Conservation (phyloP, 2,113 vertebrate genomes). For the Illadopsis cleaveri region DNA sequence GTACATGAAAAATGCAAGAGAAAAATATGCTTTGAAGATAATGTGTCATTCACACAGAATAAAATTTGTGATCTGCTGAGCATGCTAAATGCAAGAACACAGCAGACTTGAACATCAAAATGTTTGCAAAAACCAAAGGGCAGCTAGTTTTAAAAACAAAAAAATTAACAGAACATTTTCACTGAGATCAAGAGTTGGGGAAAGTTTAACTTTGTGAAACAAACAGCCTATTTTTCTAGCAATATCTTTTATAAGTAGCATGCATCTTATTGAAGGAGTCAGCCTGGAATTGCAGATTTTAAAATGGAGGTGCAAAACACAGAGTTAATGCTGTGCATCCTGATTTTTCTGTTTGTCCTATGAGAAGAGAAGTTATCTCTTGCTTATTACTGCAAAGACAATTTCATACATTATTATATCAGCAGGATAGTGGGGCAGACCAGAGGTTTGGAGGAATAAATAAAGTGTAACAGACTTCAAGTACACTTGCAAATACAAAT, state of each 20-base stretch:
- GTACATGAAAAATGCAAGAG: constrained; percentile 57
- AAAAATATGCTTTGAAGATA: constrained; percentile 68
- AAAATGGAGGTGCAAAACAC: not conserved
- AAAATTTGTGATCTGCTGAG: constrained; percentile 63
- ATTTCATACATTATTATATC: not conserved
- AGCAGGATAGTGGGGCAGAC: not conserved
- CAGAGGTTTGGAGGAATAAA: not conserved
- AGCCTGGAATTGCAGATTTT: not conserved
- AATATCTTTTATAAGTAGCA: not conserved
- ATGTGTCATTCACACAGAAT: constrained; percentile 61
- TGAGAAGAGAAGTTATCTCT: not conserved
- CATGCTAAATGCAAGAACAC: constrained; percentile 31
- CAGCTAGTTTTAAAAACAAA: not conserved
- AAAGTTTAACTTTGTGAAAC: constrained; percentile 20
- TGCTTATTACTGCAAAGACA: not conserved
- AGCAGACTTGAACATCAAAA: constrained; percentile 22
- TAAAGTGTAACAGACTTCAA: not conserved
- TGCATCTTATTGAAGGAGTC: not conserved
- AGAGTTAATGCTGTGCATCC: not conserved
- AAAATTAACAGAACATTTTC: not conserved
- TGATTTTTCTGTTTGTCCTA: not conserved
- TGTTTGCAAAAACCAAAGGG: constrained; percentile 38
- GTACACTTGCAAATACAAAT: not conserved
- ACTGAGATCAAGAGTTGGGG: not conserved
- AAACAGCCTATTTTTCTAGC: not conserved